phyloP scores from a whole-genome alignment of 2,888 invertebrate species.

The Drosophila conformis region DNA sequence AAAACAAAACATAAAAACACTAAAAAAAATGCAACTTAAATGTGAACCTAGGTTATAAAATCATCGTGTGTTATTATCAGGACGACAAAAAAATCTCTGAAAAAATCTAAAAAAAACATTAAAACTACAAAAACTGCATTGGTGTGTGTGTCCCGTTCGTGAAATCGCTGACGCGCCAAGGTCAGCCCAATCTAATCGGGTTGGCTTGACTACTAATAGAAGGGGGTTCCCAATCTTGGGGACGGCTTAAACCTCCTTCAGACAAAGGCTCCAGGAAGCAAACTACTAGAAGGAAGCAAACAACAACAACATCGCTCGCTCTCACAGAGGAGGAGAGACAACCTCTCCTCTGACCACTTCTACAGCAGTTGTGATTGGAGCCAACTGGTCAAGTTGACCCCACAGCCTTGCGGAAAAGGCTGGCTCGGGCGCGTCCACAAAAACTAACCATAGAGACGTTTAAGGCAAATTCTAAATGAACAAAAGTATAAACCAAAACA shows the following conservation, averaged over 20 bases:
- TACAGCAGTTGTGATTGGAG: not conserved
- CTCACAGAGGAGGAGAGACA: not conserved
- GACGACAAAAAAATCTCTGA: conserved; percentile 59
- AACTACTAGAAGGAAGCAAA: conserved; percentile 1
- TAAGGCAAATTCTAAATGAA: conserved; percentile 81
- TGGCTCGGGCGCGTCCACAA: conserved; percentile 63
- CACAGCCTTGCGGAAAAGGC: conserved; percentile 14
- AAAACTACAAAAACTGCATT: conserved; percentile 73
- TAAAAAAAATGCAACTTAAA: conserved; percentile 71
- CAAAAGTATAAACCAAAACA: conserved; percentile 61
- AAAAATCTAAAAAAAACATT: conserved; percentile 68
- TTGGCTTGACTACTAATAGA: conserved; percentile 16
- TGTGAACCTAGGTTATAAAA: conserved; percentile 77
- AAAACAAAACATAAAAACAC: conserved; percentile 62
- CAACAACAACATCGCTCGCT: conserved; percentile 1
- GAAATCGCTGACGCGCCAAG: conserved; percentile 75
- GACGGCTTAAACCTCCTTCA: conserved; percentile 17
- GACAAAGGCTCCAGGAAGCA: not conserved
- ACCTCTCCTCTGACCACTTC: not conserved
- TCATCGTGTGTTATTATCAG: conserved; percentile 69
- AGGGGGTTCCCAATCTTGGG: not conserved
- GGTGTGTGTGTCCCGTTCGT: conserved; percentile 82
- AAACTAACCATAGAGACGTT: conserved; percentile 82
- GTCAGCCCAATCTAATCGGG: conserved; percentile 10
- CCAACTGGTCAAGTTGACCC: not conserved